A percentile compares a stretch with the other conserved stretches of the same genome.
These are phyloP conservation scores for Macrosteles quadrilineatus DNA, from an alignment of 1,140 invertebrate species.

Conservation along the genomic window DNA sequence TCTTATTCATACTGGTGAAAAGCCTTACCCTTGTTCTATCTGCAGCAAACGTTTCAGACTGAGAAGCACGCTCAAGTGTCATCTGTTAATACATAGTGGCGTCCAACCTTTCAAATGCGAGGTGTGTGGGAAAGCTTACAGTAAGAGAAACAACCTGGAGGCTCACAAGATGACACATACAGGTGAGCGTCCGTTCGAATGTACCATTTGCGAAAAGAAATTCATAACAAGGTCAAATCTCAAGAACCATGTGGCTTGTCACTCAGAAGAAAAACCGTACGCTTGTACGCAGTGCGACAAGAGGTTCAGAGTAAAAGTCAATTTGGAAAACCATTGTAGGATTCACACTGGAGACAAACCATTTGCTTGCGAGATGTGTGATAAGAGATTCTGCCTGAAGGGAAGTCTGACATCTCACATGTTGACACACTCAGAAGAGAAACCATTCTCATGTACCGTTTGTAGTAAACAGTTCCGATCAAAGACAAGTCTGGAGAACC, in stretches of 20 bases:
- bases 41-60: slow-evolving; percentile 55
- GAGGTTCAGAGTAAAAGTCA: slow-evolving; percentile 44
- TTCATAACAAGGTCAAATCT: slow-evolving; percentile 18
- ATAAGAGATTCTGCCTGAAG: slow-evolving; percentile 2
- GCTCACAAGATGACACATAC: slow-evolving; percentile 70
- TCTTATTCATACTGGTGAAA: slow-evolving; percentile 93
- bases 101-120: slow-evolving; percentile 98
- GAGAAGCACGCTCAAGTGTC: slow-evolving; percentile 31
- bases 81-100: slow-evolving; percentile 54
- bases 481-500: slow-evolving; percentile 58
- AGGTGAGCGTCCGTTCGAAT: slow-evolving; percentile 53
- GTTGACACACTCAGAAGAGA: slow-evolving; percentile 63
- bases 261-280: slow-evolving; percentile 48
- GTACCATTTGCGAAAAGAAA: slow-evolving; percentile 44
- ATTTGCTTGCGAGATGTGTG: slow-evolving; percentile 16
- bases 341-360: slow-evolving; percentile 53
- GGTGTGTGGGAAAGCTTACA: slow-evolving; percentile 97
- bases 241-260: slow-evolving; percentile 4
- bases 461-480: slow-evolving; percentile 48
- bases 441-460: slow-evolving; percentile 58
- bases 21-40: slow-evolving; percentile 87
- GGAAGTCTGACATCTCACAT: slow-evolving; percentile 51
- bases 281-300: slow-evolving; percentile 53
- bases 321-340: slow-evolving; percentile 17
- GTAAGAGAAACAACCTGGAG: slow-evolving; percentile 97